phyloP scores from a whole-genome alignment of 2,113 vertebrate species.

The Seriola aureovittata region DNA sequence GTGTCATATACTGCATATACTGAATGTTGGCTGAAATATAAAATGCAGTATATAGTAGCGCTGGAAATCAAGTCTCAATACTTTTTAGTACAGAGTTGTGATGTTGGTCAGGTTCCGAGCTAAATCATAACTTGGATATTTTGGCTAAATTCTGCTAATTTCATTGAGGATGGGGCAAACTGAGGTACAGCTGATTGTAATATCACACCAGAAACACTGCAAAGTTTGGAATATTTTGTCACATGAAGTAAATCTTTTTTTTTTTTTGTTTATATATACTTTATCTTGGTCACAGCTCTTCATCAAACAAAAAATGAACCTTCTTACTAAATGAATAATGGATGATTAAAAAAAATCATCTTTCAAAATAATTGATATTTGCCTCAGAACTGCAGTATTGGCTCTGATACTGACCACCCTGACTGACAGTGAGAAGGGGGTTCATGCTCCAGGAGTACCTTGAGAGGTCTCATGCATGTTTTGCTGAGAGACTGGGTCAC shows the following conservation, averaged over 20 bases:
- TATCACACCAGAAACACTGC: neutral
- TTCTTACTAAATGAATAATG: neutral
- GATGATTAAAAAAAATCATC: neutral
- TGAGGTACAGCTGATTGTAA: neutral
- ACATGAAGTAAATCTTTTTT: no score
- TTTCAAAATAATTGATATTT: no score
- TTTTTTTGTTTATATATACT: no score
- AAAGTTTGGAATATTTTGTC: no score
- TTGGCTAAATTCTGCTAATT: neutral
- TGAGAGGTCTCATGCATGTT: neutral
- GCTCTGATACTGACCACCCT: neutral
- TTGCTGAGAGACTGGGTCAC: neutral
- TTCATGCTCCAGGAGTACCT: neutral
- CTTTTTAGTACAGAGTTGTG: no score
- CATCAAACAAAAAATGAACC: no score
- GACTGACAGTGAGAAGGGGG: neutral
- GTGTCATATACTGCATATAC: no score
- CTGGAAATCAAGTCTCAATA: neutral
- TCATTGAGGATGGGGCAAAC: neutral
- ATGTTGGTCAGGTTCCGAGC: no score
- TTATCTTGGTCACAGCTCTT: no score
- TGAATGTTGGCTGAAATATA: neutral
- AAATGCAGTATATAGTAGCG: neutral
- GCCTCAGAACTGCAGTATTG: neutral
- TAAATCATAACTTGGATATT: no score